phyloP scores from a whole-genome alignment of 1,140 invertebrate genomes.

The Cotesia chilonis region DNA sequence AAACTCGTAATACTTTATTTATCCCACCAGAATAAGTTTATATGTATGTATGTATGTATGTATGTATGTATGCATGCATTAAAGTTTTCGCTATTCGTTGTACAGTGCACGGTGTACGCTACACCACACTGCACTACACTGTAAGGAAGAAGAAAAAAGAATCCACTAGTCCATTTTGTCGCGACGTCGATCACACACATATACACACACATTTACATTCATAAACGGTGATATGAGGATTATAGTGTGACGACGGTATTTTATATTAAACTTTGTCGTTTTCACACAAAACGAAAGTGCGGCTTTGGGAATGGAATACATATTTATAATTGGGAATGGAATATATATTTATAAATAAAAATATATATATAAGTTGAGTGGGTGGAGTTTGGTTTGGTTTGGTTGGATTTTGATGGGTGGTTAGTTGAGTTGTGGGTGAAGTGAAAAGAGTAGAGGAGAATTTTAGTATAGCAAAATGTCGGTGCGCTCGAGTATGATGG shows the following conservation, averaged over 20 bases:
- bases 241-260: slow-evolving; percentile 12
- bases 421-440: neutral
- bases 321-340: too few species aligned
- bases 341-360: neutral
- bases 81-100: neutral
- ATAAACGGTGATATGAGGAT: too few species aligned
- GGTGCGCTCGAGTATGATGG: slow-evolving; percentile 51
- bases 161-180: slow-evolving; percentile 35
- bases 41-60: neutral
- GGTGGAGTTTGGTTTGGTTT: too few species aligned
- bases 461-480: slow-evolving; percentile 50
- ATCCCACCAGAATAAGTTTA: slow-evolving; percentile 20
- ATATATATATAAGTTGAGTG: neutral
- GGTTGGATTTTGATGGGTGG: too few species aligned
- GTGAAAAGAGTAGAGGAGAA: slow-evolving; percentile 40
- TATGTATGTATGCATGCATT: slow-evolving; percentile 5
- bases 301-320: neutral
- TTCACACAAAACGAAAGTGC: slow-evolving; percentile 16
- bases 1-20: slow-evolving; percentile 29
- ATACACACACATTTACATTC: too few species aligned
- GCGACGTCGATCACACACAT: slow-evolving; percentile 33
- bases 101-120: neutral
- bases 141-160: slow-evolving; percentile 8
- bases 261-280: slow-evolving; percentile 32
- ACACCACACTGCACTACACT: neutral